Conservation (phyloP, 1,140 invertebrate species). For the Tetramorium alpestre region DNA sequence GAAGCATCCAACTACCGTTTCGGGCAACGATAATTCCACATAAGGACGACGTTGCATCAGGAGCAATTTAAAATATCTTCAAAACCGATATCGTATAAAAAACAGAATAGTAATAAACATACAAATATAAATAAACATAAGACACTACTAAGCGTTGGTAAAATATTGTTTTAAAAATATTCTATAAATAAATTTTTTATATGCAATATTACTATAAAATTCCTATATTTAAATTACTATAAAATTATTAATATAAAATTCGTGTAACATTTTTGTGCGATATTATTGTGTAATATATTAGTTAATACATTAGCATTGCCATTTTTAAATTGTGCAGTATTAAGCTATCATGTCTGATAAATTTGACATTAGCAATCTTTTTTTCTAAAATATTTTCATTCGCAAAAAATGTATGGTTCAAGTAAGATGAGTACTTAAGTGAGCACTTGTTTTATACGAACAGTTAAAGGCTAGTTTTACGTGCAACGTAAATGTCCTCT, state of each 20-base stretch:
- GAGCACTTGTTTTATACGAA: background rate
- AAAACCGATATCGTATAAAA: background rate
- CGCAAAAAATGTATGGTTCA: background rate
- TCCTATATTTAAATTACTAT: too few relatives aligned
- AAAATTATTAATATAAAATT: too few relatives aligned
- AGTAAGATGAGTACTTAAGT: background rate
- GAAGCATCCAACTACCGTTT: constrained; percentile 21
- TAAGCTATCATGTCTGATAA: background rate
- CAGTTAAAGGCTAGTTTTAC: constrained; percentile 17
- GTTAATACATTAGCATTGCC: background rate
- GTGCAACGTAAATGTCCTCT: constrained; percentile 5
- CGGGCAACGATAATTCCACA: background rate
- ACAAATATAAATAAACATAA: background rate
- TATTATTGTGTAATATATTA: background rate
- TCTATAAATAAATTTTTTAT: background rate
- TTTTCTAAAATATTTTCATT: background rate
- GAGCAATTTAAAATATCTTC: constrained; percentile 9
- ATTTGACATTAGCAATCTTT: background rate
- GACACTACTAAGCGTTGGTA: background rate
- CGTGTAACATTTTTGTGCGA: background rate
- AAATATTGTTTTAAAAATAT: background rate
- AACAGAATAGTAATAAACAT: background rate
- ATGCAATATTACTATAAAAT: background rate
- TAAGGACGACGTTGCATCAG: background rate
- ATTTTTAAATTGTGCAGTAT: background rate